Evolutionary conservation across 2,888 invertebrate genomes (phyloP).

Genomic region (Lycia hirtaria): DNA sequence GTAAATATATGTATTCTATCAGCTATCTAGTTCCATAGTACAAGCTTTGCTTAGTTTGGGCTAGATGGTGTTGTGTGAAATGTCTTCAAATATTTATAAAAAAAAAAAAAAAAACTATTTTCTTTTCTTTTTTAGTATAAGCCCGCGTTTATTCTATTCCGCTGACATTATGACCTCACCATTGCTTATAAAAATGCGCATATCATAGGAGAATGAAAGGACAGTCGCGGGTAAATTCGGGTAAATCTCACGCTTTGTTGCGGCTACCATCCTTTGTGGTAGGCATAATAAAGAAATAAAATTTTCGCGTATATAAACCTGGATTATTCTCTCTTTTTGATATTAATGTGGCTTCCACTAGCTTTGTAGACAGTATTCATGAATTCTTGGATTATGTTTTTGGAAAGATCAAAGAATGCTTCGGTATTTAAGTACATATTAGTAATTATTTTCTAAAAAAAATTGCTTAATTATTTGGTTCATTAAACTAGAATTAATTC

Average conservation of each 20-base stretch:
- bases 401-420: not conserved
- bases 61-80: too few relatives aligned
- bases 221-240: constrained; percentile 54
- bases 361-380: constrained; percentile 13
- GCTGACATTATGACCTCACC: constrained; percentile 40
- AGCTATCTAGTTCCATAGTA: too few relatives aligned
- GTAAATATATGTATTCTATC: too few relatives aligned
- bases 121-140: too few relatives aligned
- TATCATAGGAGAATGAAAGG: constrained; percentile 64
- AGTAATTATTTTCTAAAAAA: too few relatives aligned
- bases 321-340: constrained; percentile 45
- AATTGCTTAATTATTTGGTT: too few relatives aligned
- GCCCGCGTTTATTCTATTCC: too few relatives aligned
- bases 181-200: constrained; percentile 74
- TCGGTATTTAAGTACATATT: not conserved
- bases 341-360: constrained; percentile 27
- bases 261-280: constrained; percentile 60
- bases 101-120: too few relatives aligned
- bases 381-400: constrained; percentile 6
- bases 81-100: too few relatives aligned
- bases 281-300: constrained; percentile 63
- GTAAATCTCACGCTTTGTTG: constrained; percentile 74
- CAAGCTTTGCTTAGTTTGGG: too few relatives aligned
- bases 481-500: too few relatives aligned
- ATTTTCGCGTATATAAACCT: constrained; percentile 57